Evolutionary conservation across 2,888 invertebrate species (phyloP).

Genomic region (Brachyptera putata): DNA sequence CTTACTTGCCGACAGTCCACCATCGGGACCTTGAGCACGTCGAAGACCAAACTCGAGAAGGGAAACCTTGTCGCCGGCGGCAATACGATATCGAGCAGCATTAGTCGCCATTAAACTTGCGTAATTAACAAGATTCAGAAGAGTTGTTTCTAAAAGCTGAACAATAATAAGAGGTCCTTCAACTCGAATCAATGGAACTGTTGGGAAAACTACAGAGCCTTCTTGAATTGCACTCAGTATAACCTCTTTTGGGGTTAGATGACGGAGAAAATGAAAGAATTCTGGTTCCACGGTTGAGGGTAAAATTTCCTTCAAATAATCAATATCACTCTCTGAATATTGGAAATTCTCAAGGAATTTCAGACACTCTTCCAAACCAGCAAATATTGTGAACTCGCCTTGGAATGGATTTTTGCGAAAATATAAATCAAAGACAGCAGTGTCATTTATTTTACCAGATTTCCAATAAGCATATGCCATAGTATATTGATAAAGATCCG

Average conservation of each 20-base stretch:
- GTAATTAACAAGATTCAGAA: conserved; percentile 94
- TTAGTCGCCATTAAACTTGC: conserved; percentile 98
- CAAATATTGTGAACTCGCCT: conserved; percentile 98
- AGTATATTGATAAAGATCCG: conserved; percentile 97
- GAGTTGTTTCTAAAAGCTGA: conserved; percentile 93
- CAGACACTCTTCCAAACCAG: conserved; percentile 93
- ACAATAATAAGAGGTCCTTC: conserved; percentile 95
- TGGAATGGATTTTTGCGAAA: conserved; percentile 96
- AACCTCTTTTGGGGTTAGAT: conserved; percentile 77
- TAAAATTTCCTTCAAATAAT: conserved; percentile 79
- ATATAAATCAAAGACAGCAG: conserved; percentile 94
- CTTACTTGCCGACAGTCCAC: conserved; percentile 94
- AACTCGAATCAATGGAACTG: conserved; percentile 87
- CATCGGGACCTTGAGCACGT: conserved; percentile 97
- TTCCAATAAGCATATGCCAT: conserved; percentile 99
- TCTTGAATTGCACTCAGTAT: conserved; percentile 89
- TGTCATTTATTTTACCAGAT: conserved; percentile 84
- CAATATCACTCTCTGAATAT: conserved; percentile 91
- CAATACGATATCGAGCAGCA: conserved; percentile 93
- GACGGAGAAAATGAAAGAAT: conserved; percentile 81
- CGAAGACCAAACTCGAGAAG: conserved; percentile 93
- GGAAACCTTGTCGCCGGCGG: conserved; percentile 82
- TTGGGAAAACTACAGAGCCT: conserved; percentile 56
- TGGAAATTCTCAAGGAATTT: conserved; percentile 88
- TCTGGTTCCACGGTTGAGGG: conserved; percentile 80